These are phyloP conservation scores for Sardina pilchardus DNA, from an alignment of 2,113 vertebrate species.

Conservation along the genomic window DNA sequence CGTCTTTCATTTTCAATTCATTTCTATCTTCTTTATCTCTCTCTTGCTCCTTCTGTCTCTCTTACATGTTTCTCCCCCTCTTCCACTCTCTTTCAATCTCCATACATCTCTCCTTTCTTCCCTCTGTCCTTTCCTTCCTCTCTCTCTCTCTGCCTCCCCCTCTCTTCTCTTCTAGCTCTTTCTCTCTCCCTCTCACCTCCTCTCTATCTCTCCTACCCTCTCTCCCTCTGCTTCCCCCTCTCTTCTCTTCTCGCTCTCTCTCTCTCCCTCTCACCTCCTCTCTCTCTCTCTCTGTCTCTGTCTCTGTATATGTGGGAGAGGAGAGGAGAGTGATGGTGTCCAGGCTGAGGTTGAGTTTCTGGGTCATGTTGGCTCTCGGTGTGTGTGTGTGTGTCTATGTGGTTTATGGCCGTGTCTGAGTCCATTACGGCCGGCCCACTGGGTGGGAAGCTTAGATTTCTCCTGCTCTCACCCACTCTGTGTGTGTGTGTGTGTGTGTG, in stretches of 20 bases:
- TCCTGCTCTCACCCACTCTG: background rate
- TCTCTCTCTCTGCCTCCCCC: conserved; percentile 10
- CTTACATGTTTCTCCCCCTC: background rate
- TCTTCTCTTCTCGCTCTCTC: background rate
- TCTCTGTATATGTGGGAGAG: background rate
- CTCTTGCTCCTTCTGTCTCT: background rate
- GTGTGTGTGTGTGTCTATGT: background rate
- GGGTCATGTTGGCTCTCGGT: background rate
- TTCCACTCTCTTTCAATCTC: background rate
- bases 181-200: background rate
- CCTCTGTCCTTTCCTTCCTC: background rate
- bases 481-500: background rate
- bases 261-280: background rate
- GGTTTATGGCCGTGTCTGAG: background rate
- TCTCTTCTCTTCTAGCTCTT: background rate
- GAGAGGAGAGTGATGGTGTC: background rate
- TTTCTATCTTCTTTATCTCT: too few relatives aligned
- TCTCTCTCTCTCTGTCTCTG: background rate
- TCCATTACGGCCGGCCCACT: background rate
- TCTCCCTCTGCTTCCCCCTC: background rate
- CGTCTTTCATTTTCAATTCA: background rate
- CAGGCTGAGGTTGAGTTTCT: conserved; percentile 13
- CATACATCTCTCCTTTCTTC: background rate
- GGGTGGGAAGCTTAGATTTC: background rate
- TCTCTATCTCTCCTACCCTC: background rate